These are phyloP conservation scores for Xylota sylvarum DNA, from an alignment of 2,888 invertebrate species.

Conservation along the genomic window DNA sequence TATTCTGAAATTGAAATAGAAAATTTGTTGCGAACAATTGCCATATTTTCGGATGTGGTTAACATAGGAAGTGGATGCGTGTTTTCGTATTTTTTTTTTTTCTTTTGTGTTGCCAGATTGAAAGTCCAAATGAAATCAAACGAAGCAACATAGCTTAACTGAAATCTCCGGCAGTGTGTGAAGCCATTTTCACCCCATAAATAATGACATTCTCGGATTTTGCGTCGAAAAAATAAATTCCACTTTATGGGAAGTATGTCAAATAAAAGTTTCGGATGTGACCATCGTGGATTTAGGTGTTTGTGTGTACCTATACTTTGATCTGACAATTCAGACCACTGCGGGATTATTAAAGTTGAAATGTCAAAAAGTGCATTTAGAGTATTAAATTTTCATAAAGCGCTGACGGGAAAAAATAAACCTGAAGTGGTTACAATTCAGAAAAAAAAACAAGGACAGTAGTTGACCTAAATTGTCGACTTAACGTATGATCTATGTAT, in stretches of 20 bases:
- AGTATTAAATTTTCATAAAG: background rate
- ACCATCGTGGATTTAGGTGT: background rate
- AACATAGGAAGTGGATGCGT: constrained; percentile 54
- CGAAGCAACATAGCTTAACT: background rate
- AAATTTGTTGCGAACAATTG: constrained; percentile 72
- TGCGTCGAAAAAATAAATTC: constrained; percentile 15
- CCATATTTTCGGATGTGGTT: constrained; percentile 71
- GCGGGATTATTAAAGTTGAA: background rate
- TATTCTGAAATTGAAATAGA: constrained; percentile 69
- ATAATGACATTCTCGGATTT: constrained; percentile 5
- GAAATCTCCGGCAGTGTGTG: background rate
- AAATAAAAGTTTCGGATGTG: constrained; percentile 11
- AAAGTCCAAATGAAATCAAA: constrained; percentile 4
- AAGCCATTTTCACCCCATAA: constrained; percentile 17
- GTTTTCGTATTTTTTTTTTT: background rate
- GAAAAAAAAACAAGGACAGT: too few species aligned
- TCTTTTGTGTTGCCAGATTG: background rate
- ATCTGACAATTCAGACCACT: background rate
- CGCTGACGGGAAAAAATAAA: background rate
- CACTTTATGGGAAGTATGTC: constrained; percentile 13
- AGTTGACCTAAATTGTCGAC: too few species aligned
- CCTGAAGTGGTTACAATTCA: background rate
- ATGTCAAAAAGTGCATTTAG: background rate
- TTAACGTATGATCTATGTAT: too few species aligned
- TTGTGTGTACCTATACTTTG: background rate